A percentile compares a stretch with the other conserved stretches of the same genome.
phyloP scores from a whole-genome alignment of 2,113 vertebrate genomes.

The Arothron firmamentum region DNA sequence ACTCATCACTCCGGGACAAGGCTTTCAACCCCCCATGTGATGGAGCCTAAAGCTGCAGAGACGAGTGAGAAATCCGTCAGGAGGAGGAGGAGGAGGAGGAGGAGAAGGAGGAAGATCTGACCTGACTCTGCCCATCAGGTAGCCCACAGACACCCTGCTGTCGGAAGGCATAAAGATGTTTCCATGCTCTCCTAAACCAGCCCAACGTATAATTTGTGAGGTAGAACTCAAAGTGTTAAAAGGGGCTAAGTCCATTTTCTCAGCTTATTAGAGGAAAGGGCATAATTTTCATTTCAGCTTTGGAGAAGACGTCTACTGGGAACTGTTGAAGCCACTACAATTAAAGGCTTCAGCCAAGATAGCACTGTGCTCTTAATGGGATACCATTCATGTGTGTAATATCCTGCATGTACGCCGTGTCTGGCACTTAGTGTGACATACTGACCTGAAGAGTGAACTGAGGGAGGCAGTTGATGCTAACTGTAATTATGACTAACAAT shows the following conservation, averaged over 20 bases:
- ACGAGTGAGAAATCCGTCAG: slow-evolving; percentile 7
- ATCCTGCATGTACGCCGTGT: slow-evolving; percentile 14
- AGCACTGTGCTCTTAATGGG: slow-evolving; percentile 31
- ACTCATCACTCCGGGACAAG: no score
- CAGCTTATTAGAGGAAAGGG: slow-evolving; percentile 42
- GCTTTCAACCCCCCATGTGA: not conserved
- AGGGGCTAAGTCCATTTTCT: slow-evolving; percentile 26
- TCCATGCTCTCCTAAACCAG: slow-evolving; percentile 5
- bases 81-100: not conserved
- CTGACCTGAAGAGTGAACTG: slow-evolving; percentile 23
- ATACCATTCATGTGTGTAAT: slow-evolving; percentile 35
- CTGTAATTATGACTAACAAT: slow-evolving; percentile 6
- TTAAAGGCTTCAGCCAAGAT: slow-evolving; percentile 32
- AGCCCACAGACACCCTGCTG: slow-evolving; percentile 12
- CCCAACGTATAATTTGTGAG: slow-evolving; percentile 18
- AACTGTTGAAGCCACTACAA: slow-evolving; percentile 27
- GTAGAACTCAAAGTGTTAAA: slow-evolving; percentile 10
- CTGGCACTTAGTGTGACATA: slow-evolving; percentile 29
- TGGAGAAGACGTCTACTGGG: slow-evolving; percentile 28
- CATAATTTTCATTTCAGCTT: slow-evolving; percentile 42
- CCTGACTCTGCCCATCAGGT: slow-evolving; percentile 24
- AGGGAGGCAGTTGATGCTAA: not conserved
- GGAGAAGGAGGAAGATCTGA: slow-evolving; percentile 25
- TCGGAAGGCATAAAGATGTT: slow-evolving; percentile 9
- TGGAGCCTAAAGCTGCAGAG: slow-evolving; percentile 17